phyloP scores from a whole-genome alignment of 2,113 vertebrate genomes.

The Abramis brama region DNA sequence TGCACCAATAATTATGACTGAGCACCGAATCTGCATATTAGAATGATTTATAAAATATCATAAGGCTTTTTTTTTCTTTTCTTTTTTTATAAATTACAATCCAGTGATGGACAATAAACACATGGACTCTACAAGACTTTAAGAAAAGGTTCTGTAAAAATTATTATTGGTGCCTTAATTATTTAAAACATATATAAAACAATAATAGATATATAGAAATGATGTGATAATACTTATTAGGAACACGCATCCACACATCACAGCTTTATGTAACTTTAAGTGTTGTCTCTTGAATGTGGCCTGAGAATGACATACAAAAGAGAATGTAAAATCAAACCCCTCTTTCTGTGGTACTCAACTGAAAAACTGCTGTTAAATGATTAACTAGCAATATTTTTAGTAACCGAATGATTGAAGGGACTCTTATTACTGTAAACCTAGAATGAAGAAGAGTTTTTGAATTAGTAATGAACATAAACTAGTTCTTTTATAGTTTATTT shows the following conservation, averaged over 20 bases:
- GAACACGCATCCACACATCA: neutral
- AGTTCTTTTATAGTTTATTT: neutral
- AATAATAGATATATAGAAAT: neutral
- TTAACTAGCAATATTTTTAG: neutral
- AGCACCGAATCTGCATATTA: no score
- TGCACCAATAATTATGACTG: no score
- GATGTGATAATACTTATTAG: neutral
- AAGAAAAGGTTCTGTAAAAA: neutral
- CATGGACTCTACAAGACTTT: neutral
- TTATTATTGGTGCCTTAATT: neutral
- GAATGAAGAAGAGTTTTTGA: neutral
- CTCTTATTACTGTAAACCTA: neutral
- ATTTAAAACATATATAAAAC: neutral
- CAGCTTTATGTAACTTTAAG: neutral
- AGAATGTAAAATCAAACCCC: neutral
- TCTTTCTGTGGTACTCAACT: neutral
- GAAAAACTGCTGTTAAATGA: neutral
- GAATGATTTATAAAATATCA: no score
- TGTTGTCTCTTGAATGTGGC: neutral
- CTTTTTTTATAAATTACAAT: no score
- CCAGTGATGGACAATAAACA: neutral
- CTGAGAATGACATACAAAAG: neutral
- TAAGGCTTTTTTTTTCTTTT: neutral
- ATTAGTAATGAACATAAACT: neutral
- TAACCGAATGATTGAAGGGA: no score